Base-by-base conservation (phyloP, 1,140 invertebrate species). In the Drosophila serrata region DNA sequence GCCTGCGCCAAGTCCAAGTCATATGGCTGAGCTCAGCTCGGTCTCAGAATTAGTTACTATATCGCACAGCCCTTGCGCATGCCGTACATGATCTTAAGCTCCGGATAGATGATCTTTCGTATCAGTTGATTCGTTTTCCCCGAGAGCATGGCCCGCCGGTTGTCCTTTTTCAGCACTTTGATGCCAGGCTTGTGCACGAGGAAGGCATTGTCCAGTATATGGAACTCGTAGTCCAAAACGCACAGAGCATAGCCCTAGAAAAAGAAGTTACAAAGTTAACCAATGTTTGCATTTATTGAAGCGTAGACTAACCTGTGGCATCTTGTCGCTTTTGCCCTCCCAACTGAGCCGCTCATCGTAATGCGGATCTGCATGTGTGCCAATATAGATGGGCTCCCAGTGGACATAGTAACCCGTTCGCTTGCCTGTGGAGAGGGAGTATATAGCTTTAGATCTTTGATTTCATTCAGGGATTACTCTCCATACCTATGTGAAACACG, bases 371-470 rank as follows among this genome's bases (percentile, higher is more conserved):
- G 95, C 93, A 92, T 97, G 96, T 0, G 97, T 97, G 24, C 97
- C 97, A 68, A 98, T 97, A 77, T 96, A 98, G 75, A 98, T 97
- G 2, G 97, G 97, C 92, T 98, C 97, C 97, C 97, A 98, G 88
- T 97, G 96, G 22, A 97, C 94, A 88, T 95, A 97, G 61, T 95
- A 95, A 15, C 97, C 96, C 4, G 94, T 95, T 24, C 97, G 93
- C 82, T 98, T 98, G 6, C 97, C 97, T 84, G 15, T 17, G 0
- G 8, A n/a, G n/a, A n/a, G 31, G 1, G 2, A 12, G 4, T 4
- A 22, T 17, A 27, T 12, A 19, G 2, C 13, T 6, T 15, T 0
- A 12, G 33, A 40, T 6, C 1, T 37, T 11, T 7, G 1, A 0
- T 6, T 6, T 3, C 4, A 6, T 0, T 33, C 0, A 1, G 11